Evolutionary conservation across 2,888 invertebrate species (phyloP).

Genomic region (Campaea margaritaria): DNA sequence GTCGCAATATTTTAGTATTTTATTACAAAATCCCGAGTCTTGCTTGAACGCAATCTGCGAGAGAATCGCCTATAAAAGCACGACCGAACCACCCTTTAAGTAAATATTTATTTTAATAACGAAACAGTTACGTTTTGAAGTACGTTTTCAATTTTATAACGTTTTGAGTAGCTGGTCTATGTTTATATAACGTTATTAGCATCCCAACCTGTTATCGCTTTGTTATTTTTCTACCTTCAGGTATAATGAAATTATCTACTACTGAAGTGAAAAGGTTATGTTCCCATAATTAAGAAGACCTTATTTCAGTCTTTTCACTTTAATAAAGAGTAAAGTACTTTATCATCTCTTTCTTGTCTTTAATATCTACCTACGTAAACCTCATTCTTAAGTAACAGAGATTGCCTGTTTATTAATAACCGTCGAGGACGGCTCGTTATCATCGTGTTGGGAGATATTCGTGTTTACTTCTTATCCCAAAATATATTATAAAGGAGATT

Average conservation of each 20-base stretch:
- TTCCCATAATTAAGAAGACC: no score
- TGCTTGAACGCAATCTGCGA: constrained; percentile 45
- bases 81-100: constrained; percentile 49
- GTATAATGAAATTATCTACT: neutral
- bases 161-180: constrained; percentile 22
- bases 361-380: neutral
- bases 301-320: no score
- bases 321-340: no score
- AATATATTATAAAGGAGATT: constrained; percentile 54
- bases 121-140: constrained; percentile 46
- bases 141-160: constrained; percentile 38
- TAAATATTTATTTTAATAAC: constrained; percentile 54
- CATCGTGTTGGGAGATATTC: constrained; percentile 15
- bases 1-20: constrained; percentile 50
- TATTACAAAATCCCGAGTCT: constrained; percentile 46
- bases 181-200: constrained; percentile 16
- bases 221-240: constrained; percentile 5
- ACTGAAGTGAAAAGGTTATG: neutral
- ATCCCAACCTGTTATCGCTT: neutral
- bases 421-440: constrained; percentile 14
- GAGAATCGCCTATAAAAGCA: constrained; percentile 53
- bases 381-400: neutral
- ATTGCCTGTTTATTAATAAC: constrained; percentile 14
- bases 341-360: neutral
- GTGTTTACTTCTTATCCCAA: constrained; percentile 40